Base-by-base conservation (phyloP, 2,113 vertebrate species). In the Sisor rabdophorus region DNA sequence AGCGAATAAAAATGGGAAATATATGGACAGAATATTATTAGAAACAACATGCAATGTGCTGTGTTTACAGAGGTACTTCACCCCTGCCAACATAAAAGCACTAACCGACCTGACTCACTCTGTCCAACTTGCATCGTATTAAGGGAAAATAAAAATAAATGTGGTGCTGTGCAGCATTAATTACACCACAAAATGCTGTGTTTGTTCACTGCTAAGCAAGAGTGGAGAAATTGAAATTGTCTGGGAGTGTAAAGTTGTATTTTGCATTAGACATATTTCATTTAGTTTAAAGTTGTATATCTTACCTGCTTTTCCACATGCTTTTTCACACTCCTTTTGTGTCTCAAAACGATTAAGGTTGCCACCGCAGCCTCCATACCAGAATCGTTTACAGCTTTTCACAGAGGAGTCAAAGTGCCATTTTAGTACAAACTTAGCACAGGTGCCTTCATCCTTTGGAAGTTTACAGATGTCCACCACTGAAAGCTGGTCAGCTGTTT, bases 311-410 rank as follows among this genome's bases (percentile, higher is more conserved):
- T 87, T 89, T 60, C 81, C n/a, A 80, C 97, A 99, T 36, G 92
- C 70, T 54, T 87, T 92, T 86, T 92, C 88, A 87, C 97, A 99
- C 84, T 97, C 90, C 72, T 92, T 90, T 77, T 94, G 91, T 0
- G 93, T 93, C 28, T 91, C 44, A 12, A 99, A 99, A 83, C 92
- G 91, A 88, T 99, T 99, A 75, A 91, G 89, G 1, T 99, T 99
- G 32, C 96, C 96, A 0, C 91, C 92, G 0, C 97, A 99, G 79
- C 94, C 93, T 2, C 97, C 93, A 0, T 96, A 96, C 97, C 97
- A 99, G 92, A 98, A 99, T 16, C 96, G 89, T 0, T 88, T 87
- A 0, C 97, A 99, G 81, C 87, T 92, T 78, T 88, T 90, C 55
- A 86, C 93, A 5, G 84, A 0, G 0, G 80, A 7, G 19, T 98